phyloP scores from a whole-genome alignment of 2,888 invertebrate genomes.

The Argyresthia goedartella region DNA sequence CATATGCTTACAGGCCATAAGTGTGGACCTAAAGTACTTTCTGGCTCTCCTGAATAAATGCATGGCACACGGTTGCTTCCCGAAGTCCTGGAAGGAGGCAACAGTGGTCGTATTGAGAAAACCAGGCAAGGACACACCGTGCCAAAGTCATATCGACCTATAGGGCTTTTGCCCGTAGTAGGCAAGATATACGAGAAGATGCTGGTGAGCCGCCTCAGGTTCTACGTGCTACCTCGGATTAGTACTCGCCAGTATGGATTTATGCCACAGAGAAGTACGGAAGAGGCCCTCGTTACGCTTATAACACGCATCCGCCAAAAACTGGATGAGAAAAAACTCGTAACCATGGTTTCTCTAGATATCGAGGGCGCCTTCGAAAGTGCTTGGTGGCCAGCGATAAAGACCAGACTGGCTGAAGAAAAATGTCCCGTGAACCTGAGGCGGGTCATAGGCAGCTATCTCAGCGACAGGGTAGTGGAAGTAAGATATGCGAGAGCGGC shows the following conservation, averaged over 20 bases:
- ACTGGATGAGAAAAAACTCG: neutral
- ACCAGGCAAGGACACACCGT: constrained; percentile 3
- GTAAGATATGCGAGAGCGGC: neutral
- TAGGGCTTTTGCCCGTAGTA: constrained; percentile 6
- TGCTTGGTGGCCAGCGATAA: constrained; percentile 6
- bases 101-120: constrained; percentile 9
- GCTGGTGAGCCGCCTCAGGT: constrained; percentile 1
- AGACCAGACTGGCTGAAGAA: neutral
- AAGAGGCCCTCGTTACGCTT: constrained; percentile 6
- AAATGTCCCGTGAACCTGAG: neutral
- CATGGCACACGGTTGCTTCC: constrained; percentile 7
- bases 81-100: constrained; percentile 9
- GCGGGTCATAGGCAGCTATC: neutral
- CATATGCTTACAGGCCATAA: constrained; percentile 2
- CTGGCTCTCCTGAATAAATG: constrained; percentile 4
- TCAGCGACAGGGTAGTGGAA: neutral
- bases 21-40: neutral
- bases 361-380: constrained; percentile 15
- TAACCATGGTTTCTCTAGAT: constrained; percentile 5
- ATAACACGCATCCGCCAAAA: neutral
- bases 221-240: neutral
- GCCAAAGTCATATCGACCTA: constrained; percentile 7
- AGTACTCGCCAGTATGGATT: constrained; percentile 4
- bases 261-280: neutral
- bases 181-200: constrained; percentile 7